Percentiles rank a stretch among this genome's conserved stretches.
phyloP scores from a whole-genome alignment of 2,797 vertebrate genomes.

The Hippoglossus hippoglossus region DNA sequence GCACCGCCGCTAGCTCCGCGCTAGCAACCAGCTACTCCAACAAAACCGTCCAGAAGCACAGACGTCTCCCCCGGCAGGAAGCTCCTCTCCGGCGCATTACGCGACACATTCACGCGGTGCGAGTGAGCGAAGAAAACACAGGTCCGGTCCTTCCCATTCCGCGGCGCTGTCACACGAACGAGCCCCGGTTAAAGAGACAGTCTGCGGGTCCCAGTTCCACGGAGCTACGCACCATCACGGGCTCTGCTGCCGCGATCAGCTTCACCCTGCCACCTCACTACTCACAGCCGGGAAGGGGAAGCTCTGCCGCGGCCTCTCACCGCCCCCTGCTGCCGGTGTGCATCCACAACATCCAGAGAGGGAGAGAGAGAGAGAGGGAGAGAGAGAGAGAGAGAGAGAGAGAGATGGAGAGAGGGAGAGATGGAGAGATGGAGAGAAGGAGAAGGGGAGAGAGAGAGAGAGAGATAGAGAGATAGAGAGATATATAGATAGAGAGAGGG shows the following conservation, averaged over 20 bases:
- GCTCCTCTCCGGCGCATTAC: conserved; percentile 64
- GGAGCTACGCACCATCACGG: conserved; percentile 69
- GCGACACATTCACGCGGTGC: conserved; percentile 38
- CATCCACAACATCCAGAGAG: neutral
- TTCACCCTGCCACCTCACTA: neutral
- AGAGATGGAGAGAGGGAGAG: too few species aligned
- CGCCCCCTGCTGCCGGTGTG: conserved; percentile 60
- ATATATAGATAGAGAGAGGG: too few species aligned
- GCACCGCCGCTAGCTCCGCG: conserved; percentile 65
- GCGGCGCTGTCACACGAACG: conserved; percentile 25
- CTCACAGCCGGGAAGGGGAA: too few species aligned
- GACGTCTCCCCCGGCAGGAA: conserved; percentile 52
- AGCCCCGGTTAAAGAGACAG: conserved; percentile 52
- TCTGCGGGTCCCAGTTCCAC: conserved; percentile 51
- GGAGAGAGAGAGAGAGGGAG: too few species aligned
- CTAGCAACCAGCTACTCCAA: conserved; percentile 80
- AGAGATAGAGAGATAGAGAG: too few species aligned
- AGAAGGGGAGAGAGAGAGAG: too few species aligned
- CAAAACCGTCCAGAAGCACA: conserved; percentile 67
- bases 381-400: too few species aligned
- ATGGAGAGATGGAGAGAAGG: too few species aligned
- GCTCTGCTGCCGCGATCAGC: conserved; percentile 63
- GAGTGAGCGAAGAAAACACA: neutral
- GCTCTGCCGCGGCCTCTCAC: conserved; percentile 33
- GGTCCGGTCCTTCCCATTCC: conserved; percentile 37